Conservation (phyloP, 2,797 vertebrate genomes). For the Ambastaia sidthimunki region DNA sequence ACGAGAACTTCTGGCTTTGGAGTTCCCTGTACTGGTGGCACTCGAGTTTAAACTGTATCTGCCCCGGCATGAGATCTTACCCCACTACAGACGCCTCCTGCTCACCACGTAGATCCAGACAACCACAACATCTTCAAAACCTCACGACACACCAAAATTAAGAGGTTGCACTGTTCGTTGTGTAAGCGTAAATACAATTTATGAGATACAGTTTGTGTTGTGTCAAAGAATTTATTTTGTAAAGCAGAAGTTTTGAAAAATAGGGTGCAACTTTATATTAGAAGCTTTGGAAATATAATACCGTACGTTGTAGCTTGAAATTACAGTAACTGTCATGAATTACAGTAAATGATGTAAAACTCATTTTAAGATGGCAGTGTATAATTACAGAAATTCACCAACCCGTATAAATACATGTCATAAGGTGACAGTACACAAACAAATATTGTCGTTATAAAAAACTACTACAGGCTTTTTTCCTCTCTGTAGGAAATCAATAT, state of each 20-base stretch:
- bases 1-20: constrained; percentile 92
- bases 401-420: background rate
- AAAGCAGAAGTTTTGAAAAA: background rate
- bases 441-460: too few species aligned
- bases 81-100: constrained; percentile 93
- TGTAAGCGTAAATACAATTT: background rate
- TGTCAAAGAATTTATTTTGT: background rate
- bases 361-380: background rate
- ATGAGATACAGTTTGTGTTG: background rate
- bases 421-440: background rate
- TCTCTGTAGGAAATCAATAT: too few species aligned
- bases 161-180: background rate
- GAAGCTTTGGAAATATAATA: constrained; percentile 10
- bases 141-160: background rate
- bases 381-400: background rate
- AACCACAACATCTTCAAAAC: too few species aligned
- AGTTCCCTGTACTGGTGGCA: constrained; percentile 94
- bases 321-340: background rate
- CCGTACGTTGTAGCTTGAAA: background rate
- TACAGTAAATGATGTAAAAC: background rate
- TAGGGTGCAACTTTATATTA: background rate
- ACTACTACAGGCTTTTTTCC: too few species aligned
- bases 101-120: constrained; percentile 82
- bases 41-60: constrained; percentile 95
- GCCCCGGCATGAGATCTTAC: constrained; percentile 92